Conservation (phyloP, 2,113 vertebrate species). For the Amazona guildingii region DNA sequence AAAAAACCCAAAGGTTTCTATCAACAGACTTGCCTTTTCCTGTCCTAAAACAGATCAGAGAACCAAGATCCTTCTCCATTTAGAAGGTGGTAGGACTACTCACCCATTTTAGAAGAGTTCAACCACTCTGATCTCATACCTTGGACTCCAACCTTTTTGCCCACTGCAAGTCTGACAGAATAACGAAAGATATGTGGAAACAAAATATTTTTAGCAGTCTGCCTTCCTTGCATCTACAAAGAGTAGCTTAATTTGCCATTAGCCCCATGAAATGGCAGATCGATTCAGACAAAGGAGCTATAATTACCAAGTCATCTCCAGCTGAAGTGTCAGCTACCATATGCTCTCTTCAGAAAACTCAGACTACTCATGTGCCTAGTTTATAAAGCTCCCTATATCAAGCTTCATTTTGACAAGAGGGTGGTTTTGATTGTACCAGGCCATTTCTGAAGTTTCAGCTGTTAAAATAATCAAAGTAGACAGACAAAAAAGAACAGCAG, state of each 20-base stretch:
- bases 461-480: neutral
- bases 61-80: neutral
- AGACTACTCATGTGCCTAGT: neutral
- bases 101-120: neutral
- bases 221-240: neutral
- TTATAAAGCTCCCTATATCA: neutral
- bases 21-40: neutral
- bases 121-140: neutral
- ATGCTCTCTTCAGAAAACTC: neutral
- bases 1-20: neutral
- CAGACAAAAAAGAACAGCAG: neutral
- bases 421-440: neutral
- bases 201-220: neutral
- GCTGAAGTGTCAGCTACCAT: neutral
- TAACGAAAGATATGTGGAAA: neutral
- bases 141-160: neutral
- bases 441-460: neutral
- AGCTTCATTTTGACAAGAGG: neutral
- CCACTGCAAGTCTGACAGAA: neutral
- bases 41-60: neutral
- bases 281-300: slow-evolving; percentile 1
- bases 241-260: neutral
- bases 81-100: neutral
- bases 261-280: neutral
- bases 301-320: neutral